phyloP scores from a whole-genome alignment of 2,888 invertebrate genomes.

The Biston betularia region DNA sequence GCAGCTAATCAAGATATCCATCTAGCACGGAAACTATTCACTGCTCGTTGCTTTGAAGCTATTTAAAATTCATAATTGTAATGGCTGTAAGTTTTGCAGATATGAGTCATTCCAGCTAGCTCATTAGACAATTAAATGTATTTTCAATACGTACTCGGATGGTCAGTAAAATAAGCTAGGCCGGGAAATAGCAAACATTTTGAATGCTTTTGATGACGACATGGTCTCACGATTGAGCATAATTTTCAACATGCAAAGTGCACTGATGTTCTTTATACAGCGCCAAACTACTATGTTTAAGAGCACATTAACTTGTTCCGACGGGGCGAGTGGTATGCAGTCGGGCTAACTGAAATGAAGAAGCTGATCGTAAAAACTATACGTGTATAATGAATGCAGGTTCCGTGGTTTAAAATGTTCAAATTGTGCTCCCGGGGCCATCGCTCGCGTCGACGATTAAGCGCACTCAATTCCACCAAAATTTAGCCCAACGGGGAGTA shows the following conservation, averaged over 20 bases:
- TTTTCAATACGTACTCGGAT: not conserved
- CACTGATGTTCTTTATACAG: conserved; percentile 22
- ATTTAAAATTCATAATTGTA: not conserved
- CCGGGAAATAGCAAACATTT: not conserved
- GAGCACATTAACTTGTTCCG: conserved; percentile 31
- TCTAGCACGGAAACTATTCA: not conserved
- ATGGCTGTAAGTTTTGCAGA: not conserved
- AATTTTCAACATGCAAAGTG: conserved; percentile 33
- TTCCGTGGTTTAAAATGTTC: conserved; percentile 46
- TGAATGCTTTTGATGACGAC: not conserved
- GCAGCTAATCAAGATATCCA: conserved; percentile 1
- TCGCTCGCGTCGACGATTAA: conserved; percentile 77
- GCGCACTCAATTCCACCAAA: conserved; percentile 81
- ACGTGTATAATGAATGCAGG: conserved; percentile 67
- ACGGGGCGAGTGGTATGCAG: conserved; percentile 46
- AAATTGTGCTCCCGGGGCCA: conserved; percentile 68
- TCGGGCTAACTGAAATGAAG: conserved; percentile 58
- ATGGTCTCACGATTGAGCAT: conserved; percentile 8
- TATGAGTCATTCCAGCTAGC: not conserved
- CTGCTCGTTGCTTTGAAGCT: not conserved
- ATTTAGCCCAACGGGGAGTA: conserved; percentile 72
- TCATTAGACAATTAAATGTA: no score
- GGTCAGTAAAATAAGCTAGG: not conserved
- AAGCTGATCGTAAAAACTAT: conserved; percentile 61
- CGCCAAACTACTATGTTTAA: conserved; percentile 28